phyloP scores from a whole-genome alignment of 1,140 invertebrate species.

The Muscidifurax raptorellus region DNA sequence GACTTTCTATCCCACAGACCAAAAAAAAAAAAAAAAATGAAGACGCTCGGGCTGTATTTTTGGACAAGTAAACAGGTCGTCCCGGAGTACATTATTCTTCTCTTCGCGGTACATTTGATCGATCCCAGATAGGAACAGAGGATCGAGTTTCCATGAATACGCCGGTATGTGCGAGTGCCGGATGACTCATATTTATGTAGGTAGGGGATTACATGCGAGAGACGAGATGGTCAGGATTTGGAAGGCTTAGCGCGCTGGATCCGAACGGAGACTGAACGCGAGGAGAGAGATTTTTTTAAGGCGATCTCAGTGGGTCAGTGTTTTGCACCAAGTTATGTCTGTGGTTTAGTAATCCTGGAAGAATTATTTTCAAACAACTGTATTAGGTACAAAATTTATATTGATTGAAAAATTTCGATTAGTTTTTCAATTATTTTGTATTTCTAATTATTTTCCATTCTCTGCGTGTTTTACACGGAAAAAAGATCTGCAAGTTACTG shows the following conservation, averaged over 20 bases:
- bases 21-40: too few species aligned
- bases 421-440: too few species aligned
- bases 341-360: too few species aligned
- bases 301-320: neutral
- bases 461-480: too few species aligned
- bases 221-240: neutral
- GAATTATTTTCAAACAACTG: too few species aligned
- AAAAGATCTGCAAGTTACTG: too few species aligned
- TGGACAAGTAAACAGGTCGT: too few species aligned
- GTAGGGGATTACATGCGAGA: neutral
- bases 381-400: neutral
- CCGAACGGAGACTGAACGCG: neutral
- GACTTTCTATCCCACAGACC: too few species aligned
- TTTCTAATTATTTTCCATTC: too few species aligned
- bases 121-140: neutral
- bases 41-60: too few species aligned
- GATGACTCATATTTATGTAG: slow-evolving; percentile 5
- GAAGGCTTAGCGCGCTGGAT: neutral
- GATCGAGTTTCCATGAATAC: neutral
- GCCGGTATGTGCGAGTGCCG: neutral
- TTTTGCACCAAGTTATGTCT: neutral
- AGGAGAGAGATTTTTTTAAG: neutral
- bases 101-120: neutral
- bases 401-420: neutral
- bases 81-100: neutral